A percentile compares a stretch with the other conserved stretches of the same genome.
These are phyloP conservation scores for Anthopleura xanthogrammica DNA, from an alignment of 92 coral and sea anemone genomes.

Conservation along the genomic window DNA sequence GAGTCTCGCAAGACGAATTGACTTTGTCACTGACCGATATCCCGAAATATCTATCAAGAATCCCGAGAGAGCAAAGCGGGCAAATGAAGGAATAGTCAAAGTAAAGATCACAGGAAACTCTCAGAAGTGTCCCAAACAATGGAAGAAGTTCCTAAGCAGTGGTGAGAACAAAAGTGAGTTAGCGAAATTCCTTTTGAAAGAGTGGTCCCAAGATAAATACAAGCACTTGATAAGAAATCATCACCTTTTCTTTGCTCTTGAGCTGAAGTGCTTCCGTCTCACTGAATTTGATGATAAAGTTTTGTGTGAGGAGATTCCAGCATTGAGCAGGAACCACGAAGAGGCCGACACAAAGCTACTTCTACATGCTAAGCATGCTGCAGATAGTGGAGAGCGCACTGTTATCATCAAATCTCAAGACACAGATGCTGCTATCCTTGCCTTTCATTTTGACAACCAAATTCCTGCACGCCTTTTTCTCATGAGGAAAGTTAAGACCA, in stretches of 20 bases:
- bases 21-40: conserved; percentile 50
- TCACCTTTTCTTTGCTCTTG: not conserved
- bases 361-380: conserved; percentile 58
- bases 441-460: no score
- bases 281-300: not conserved
- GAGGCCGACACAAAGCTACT: conserved; percentile 44
- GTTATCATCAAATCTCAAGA: conserved; percentile 38
- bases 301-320: not conserved
- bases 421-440: conserved; percentile 37
- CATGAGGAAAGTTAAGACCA: no score
- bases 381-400: conserved; percentile 41
- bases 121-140: not conserved
- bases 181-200: not conserved
- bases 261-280: not conserved
- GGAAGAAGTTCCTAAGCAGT: not conserved
- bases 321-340: conserved; percentile 23
- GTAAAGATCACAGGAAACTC: not conserved
- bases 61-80: conserved; percentile 28
- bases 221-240: not conserved
- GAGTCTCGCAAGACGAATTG: conserved; percentile 35
- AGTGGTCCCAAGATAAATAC: not conserved
- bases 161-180: not conserved
- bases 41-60: conserved; percentile 48
- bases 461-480: no score
- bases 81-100: conserved; percentile 17